phyloP scores from a whole-genome alignment of 2,888 invertebrate species.

The Stictocephala bisonia region DNA sequence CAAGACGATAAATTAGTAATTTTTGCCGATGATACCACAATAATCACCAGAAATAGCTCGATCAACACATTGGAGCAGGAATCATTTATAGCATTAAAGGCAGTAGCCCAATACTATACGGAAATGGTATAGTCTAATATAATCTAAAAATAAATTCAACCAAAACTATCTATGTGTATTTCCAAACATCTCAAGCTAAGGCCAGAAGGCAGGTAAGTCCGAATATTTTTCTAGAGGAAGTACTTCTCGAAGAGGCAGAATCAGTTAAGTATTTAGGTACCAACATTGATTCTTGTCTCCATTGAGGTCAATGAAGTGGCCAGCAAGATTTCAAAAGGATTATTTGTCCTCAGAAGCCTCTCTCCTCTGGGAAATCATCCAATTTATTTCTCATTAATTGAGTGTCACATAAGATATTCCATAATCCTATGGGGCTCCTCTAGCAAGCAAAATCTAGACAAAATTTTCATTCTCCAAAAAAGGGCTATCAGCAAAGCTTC shows the following conservation, averaged over 20 bases:
- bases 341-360: not conserved
- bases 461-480: not conserved
- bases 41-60: no score
- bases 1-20: no score
- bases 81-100: no score
- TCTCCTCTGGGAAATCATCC: not conserved
- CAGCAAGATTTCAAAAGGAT: not conserved
- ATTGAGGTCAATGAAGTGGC: not conserved
- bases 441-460: not conserved
- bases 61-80: no score
- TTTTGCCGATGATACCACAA: no score
- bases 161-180: no score
- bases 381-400: not conserved
- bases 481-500: not conserved
- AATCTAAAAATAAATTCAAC: no score
- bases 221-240: not conserved
- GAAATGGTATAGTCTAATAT: no score
- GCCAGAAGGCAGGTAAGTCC: no score
- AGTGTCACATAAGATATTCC: not conserved
- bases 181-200: no score
- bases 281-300: not conserved
- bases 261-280: not conserved
- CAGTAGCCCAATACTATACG: no score
- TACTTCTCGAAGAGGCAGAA: not conserved
- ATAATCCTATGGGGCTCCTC: constrained; percentile 5